Evolutionary conservation across 1,140 invertebrate species (phyloP).

Genomic region (Planococcus citri): DNA sequence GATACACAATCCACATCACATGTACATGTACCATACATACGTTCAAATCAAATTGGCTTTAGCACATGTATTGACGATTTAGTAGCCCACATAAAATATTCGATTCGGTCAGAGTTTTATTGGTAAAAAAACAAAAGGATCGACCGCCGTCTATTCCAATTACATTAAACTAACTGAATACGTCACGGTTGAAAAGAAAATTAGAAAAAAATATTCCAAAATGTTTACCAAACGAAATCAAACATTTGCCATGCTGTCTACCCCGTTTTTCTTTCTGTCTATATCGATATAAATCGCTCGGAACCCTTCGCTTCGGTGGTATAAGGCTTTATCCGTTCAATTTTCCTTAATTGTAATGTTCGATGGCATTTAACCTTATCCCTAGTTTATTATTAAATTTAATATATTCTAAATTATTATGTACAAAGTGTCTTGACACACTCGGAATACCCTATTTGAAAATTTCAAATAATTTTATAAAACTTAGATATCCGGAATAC

Average conservation of each 20-base stretch:
- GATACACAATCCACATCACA: too few relatives aligned
- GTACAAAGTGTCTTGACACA: not conserved
- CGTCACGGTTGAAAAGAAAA: not conserved
- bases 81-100: too few relatives aligned
- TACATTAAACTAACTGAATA: not conserved
- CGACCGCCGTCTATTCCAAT: not conserved
- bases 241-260: too few relatives aligned
- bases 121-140: not conserved
- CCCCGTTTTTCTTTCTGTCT: too few relatives aligned
- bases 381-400: not conserved
- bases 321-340: not conserved
- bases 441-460: not conserved
- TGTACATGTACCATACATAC: too few relatives aligned
- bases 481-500: constrained; percentile 2
- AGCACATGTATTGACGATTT: too few relatives aligned
- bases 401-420: not conserved
- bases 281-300: too few relatives aligned
- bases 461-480: constrained; percentile 9
- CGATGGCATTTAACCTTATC: not conserved
- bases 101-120: too few relatives aligned
- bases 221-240: constrained; percentile 3
- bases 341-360: not conserved
- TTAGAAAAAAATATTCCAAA: not conserved
- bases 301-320: too few relatives aligned
- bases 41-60: too few relatives aligned